A percentile compares a stretch with the other conserved stretches of the same genome.
These are phyloP conservation scores for Copsychus sechellarum DNA, from an alignment of 2,113 vertebrate genomes.

Conservation along the genomic window DNA sequence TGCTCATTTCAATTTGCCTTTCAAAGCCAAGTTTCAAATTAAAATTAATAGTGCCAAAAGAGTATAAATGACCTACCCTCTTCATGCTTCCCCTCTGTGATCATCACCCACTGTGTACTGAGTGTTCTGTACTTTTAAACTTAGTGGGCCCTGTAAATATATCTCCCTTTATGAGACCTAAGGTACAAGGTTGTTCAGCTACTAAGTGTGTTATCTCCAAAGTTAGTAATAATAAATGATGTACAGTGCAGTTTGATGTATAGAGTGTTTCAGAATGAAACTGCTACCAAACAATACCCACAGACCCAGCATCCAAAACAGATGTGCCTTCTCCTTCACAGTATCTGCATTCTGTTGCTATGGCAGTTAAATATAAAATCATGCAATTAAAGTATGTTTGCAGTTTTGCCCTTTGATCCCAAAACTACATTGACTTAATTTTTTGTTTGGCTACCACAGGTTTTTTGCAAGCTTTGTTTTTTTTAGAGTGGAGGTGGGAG, in stretches of 20 bases:
- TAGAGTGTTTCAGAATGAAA: background rate
- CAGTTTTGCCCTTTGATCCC: background rate
- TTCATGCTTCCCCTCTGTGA: background rate
- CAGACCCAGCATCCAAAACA: background rate
- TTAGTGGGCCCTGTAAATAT: background rate
- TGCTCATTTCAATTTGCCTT: background rate
- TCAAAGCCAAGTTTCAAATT: background rate
- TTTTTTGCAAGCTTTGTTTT: background rate
- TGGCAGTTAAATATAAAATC: background rate
- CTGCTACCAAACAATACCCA: background rate
- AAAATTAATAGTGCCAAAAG: constrained; percentile 29
- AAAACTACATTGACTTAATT: background rate
- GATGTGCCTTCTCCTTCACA: background rate
- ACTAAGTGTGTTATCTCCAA: background rate
- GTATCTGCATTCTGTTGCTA: background rate
- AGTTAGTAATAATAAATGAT: background rate
- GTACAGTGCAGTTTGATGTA: background rate
- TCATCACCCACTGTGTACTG: background rate
- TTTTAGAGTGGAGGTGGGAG: background rate
- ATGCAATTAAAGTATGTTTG: background rate
- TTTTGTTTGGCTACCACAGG: background rate
- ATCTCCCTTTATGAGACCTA: background rate
- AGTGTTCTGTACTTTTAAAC: background rate
- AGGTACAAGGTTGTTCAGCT: background rate
- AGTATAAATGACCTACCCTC: background rate